Evolutionary conservation across 2,888 invertebrate species (phyloP), one percentile per base, ranked within the genome.

Genomic region (Drosophila aldrichi): DNA sequence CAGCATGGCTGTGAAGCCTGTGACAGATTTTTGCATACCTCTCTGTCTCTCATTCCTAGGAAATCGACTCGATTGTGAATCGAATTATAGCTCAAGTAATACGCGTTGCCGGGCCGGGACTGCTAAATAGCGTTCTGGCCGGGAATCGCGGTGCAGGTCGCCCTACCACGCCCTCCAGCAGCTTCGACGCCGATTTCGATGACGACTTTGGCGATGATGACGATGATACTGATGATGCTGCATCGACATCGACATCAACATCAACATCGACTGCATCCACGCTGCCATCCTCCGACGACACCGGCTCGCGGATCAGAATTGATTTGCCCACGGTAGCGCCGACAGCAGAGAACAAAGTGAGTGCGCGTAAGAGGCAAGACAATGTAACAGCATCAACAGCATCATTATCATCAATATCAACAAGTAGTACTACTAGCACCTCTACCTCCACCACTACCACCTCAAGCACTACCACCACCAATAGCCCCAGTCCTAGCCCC

Each of bases 31-130:
- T 81, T 61, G 85, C 66, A 60, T 64, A 49, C 59, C 67, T 67
- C 70, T 70, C 62, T 76, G 56, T 77, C 74, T 69, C 44, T 69
- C 48, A 44, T 58, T 76, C 66, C 61, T 92, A 92, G 92, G 92
- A 92, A 92, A 91, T 92, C 89, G 92, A 92, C 84, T 91, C 88
- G 68, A 92, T 92, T 84, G 92, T 92, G 67, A 92, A 92, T 89
- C 91, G 91, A 70, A 90, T 92, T 71, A 91, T 92, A 87, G 91
- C 92, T 66, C 92, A 92, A 92, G 94, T 97, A 90, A 95, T 97
- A 93, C 95, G 96, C 88, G 95, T 96, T 77, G 95, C 97, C 90
- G 97, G 97, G 48, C 96, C 97, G 18, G 94, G 95, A 79, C 94
- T 97, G 79, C 86, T 93, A 38, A 91, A 91, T 40, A 91, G 91